phyloP scores from a whole-genome alignment of 2,797 vertebrate genomes.

The Leucoraja ocellata region DNA sequence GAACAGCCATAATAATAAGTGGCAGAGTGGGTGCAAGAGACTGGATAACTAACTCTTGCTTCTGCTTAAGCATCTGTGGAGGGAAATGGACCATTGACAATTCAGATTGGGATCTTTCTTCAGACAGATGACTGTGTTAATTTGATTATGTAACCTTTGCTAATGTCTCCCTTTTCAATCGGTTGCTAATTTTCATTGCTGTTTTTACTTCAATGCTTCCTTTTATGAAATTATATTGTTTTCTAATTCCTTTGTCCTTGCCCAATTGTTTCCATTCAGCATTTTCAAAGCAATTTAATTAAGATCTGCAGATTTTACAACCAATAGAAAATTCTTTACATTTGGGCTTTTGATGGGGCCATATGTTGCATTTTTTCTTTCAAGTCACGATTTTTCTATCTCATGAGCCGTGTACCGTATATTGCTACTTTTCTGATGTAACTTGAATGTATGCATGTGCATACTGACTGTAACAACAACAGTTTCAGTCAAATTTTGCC shows the following conservation, averaged over 20 bases:
- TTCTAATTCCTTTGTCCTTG: slow-evolving; percentile 12
- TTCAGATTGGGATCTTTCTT: too few relatives aligned
- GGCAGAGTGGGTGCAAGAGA: too few relatives aligned
- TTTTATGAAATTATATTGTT: slow-evolving; percentile 14
- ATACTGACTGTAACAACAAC: background rate
- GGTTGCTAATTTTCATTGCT: background rate
- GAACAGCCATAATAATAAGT: too few relatives aligned
- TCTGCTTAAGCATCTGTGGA: too few relatives aligned
- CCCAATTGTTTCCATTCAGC: slow-evolving; percentile 5
- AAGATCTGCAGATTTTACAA: background rate
- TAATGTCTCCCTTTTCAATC: background rate
- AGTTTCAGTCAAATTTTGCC: background rate
- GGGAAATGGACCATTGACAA: too few relatives aligned
- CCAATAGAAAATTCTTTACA: background rate
- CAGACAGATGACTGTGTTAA: too few relatives aligned
- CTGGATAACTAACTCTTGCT: too few relatives aligned
- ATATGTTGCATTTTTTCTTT: background rate
- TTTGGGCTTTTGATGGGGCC: background rate
- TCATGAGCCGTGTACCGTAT: too few relatives aligned
- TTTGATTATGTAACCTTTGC: slow-evolving; percentile 2
- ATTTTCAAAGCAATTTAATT: background rate
- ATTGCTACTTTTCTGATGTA: too few relatives aligned
- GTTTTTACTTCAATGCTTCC: background rate
- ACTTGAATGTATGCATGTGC: too few relatives aligned
- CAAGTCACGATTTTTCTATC: background rate